Base-by-base conservation (phyloP, 2,797 vertebrate species). In the Dromococcyx pavoninus region DNA sequence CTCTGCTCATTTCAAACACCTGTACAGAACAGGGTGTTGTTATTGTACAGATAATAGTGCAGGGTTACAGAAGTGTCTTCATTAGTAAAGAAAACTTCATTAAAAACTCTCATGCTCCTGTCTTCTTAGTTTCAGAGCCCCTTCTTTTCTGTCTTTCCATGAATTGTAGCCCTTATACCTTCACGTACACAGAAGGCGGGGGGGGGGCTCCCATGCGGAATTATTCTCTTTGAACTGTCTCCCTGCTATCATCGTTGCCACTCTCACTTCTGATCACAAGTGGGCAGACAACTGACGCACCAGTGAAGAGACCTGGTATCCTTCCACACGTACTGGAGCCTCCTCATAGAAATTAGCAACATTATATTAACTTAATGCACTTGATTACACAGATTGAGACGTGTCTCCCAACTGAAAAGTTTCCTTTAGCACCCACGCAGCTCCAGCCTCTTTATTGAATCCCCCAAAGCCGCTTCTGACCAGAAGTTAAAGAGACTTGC, bases 211-310 rank as follows among this genome's bases (percentile, higher is more conserved):
- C 79, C 62, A n/a, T 0, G 0, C 24, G 39, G 30, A 16, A 30
- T 46, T 81, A 15, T 22, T 18, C 35, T 11, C 12, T 33, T 43
- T 7, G 10, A 73, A 75, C 25, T 37, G 9, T 23, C 23, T 44
- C 74, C 12, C 17, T 54, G n/a, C 7, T 4, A 14, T 13, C 35
- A 64, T 30, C 33, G 17, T 19, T 39, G 15, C n/a, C 24, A 13
- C 43, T 43, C 37, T 76, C 46, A 18, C 35, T 28, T 50, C 35
- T 62, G 39, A 56, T 28, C 37, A 56, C 51, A 15, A 41, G 5
- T 14, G 35, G 16, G 9, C 32, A 70, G 35, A 62, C 43, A 75
- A 85, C 39, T 0, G 0, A 27, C 15, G n/a, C 7, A 44, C 10
- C 32, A 60, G 35, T 17, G 22, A 80, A 80, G 17, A 24, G 50